Base-by-base conservation (phyloP, 1,140 invertebrate species). In the Caenorhabditis elegans region DNA sequence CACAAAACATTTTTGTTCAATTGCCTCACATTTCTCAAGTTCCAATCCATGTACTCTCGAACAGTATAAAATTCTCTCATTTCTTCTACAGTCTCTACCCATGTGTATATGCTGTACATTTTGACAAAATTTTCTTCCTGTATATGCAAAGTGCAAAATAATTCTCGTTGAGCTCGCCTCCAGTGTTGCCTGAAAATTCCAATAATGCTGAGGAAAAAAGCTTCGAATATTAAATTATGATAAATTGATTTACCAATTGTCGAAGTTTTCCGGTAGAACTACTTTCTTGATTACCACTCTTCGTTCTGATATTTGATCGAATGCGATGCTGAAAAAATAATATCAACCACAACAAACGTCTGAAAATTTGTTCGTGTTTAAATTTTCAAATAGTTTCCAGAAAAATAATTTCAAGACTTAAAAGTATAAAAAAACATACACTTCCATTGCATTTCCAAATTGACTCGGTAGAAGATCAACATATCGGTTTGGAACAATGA, bases 31-130 rank as follows among this genome's bases (percentile, higher is more conserved):
- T 70, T 39, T 17, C 39, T 11, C 60, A 70, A 39, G 10, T n/a
- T 39, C 3, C 31, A 31, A 17, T 39, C 5, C 60, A 70, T 39
- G n/a, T 22, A 28, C 13, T 70, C 60, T 22, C 60, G 17, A 19
- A 70, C 60, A 70, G 43, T 70, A 8, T 70, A 70, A 13, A 70
- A 70, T 22, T 70, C 60, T 31, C 34, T 70, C 60, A 70, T 70
- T 11, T 70, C 60, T 22, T 70, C 60, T 10, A 19, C 19, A 13
- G 8, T 34, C 10, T 10, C 2, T 22, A 34, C 60, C 10, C 17
- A 34, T 6, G 60, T 70, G 19, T 39, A 70, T 2, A 13, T n/a
- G 22, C 60, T 70, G 60, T 70, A 70, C 31, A 39, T 39, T n/a
- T 70, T 4, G 2, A 70, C 60, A 39, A 70, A 17, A 17, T 70